A percentile compares a stretch with the other conserved stretches of the same genome.
Evolutionary conservation across 92 coral and sea anemone species (phyloP).

Genomic region (Phenganax stokvisi): DNA sequence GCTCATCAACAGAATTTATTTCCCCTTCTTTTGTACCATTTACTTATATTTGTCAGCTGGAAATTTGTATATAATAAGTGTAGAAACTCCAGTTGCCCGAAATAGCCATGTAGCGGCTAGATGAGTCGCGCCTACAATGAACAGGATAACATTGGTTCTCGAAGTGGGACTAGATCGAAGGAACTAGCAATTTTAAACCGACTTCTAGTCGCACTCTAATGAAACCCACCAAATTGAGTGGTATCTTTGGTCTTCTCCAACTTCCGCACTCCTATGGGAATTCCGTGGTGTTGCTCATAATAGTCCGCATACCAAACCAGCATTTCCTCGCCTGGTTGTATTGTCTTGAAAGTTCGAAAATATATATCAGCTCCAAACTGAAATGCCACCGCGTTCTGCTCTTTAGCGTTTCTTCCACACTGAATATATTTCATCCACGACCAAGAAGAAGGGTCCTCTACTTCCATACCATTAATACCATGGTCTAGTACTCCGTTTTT

Average conservation of each 20-base stretch:
- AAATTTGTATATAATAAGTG: no score
- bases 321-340: constrained; percentile 53
- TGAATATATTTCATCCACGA: constrained; percentile 53
- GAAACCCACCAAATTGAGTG: constrained; percentile 9
- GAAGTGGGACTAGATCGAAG: no score
- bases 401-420: constrained; percentile 48
- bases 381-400: constrained; percentile 56
- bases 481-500: constrained; percentile 22
- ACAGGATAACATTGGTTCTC: no score
- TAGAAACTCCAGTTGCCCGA: no score
- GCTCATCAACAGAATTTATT: no score
- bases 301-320: constrained; percentile 64
- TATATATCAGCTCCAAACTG: constrained; percentile 55
- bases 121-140: no score
- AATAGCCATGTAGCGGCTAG: no score
- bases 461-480: constrained; percentile 4
- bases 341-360: constrained; percentile 47
- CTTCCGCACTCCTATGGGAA: constrained; percentile 26
- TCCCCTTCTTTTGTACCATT: no score
- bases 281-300: constrained; percentile 35
- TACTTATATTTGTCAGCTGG: no score
- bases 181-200: no score
- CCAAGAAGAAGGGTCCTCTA: neutral
- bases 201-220: neutral
- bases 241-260: neutral